Evolutionary conservation across 1,140 invertebrate species (phyloP).

Genomic region (Neelides sp.): DNA sequence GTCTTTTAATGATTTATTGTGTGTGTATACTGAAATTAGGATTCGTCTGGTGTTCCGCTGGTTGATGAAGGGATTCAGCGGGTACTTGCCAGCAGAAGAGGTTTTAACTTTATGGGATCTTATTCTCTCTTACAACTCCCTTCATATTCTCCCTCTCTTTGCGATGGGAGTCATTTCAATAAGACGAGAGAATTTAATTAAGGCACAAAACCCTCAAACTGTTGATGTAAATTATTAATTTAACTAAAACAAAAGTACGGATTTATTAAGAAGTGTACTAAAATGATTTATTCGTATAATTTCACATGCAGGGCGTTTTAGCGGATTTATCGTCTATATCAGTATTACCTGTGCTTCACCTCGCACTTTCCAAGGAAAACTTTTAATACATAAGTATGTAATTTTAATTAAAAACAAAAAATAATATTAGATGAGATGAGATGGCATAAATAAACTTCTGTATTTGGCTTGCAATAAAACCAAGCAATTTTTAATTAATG

Average conservation of each 20-base stretch:
- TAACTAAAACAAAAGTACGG: not conserved
- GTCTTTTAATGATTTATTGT: not conserved
- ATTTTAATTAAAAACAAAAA: too few species aligned
- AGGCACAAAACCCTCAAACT: conserved; percentile 67
- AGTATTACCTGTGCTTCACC: conserved; percentile 68
- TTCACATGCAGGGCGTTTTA: conserved; percentile 55
- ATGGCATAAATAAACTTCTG: too few species aligned
- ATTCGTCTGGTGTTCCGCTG: conserved; percentile 85
- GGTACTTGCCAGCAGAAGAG: conserved; percentile 81
- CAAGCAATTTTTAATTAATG: too few species aligned
- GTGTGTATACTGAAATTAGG: conserved; percentile 40
- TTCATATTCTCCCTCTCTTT: conserved; percentile 74
- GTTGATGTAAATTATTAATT: conserved; percentile 49
- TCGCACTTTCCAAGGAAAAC: conserved; percentile 47
- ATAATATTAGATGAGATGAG: too few species aligned
- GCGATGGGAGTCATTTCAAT: conserved; percentile 83
- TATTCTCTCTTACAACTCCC: conserved; percentile 76
- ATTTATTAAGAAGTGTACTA: not conserved
- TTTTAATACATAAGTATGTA: conserved; percentile 21
- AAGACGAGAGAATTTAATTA: conserved; percentile 78
- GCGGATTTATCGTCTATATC: conserved; percentile 80
- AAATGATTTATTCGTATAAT: not conserved
- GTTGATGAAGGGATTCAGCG: conserved; percentile 88
- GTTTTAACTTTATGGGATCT: conserved; percentile 82
- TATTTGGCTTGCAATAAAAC: too few species aligned